phyloP scores from a whole-genome alignment of 1,140 invertebrate species.

The Anastrepha ludens region DNA sequence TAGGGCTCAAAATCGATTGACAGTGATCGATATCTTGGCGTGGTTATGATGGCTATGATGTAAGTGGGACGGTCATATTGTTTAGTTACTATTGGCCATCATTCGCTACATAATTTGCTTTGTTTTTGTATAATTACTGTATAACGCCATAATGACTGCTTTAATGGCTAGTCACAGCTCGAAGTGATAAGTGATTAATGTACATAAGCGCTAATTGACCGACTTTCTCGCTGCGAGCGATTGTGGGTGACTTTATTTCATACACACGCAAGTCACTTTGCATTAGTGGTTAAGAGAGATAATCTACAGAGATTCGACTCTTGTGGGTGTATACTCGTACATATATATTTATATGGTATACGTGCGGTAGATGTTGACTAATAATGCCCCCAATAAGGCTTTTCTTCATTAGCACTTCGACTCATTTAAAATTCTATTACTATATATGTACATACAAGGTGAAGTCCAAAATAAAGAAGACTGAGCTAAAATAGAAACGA shows the following conservation, averaged over 20 bases:
- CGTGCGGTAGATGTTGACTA: too few species aligned
- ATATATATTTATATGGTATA: too few species aligned
- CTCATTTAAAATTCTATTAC: too few species aligned
- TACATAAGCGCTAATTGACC: conserved; percentile 5
- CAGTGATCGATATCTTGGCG: conserved; percentile 3
- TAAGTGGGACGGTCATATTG: background rate
- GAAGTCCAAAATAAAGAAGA: too few species aligned
- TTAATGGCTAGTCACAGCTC: background rate
- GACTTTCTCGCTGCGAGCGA: background rate
- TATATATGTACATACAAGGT: too few species aligned
- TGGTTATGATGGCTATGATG: background rate
- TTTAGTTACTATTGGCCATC: background rate
- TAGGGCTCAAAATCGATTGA: conserved; percentile 30
- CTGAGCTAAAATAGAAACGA: too few species aligned
- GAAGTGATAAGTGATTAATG: background rate
- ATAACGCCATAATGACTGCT: background rate
- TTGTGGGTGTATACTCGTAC: too few species aligned
- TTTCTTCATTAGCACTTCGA: too few species aligned
- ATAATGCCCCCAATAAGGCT: too few species aligned
- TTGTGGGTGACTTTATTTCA: background rate
- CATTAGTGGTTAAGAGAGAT: too few species aligned
- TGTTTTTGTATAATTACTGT: background rate
- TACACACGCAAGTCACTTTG: too few species aligned
- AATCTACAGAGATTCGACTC: too few species aligned
- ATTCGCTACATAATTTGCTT: background rate